Conservation (phyloP, 2,888 invertebrate genomes). For the Oegoconia quadripuncta region DNA sequence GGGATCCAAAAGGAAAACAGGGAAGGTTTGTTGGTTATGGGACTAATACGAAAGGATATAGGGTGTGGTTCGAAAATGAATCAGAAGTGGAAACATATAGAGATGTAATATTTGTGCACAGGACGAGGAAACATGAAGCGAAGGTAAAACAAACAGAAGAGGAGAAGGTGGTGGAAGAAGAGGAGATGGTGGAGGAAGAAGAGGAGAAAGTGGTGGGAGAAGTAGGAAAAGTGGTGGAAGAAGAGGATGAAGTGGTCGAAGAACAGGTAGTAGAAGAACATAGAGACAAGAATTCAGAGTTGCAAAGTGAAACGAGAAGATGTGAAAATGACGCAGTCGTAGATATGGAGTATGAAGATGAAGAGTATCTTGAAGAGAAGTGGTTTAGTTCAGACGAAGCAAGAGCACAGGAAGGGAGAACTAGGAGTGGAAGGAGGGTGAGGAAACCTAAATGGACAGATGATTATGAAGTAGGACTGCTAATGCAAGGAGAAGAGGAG, state of each 20-base stretch:
- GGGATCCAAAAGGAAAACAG: conserved; percentile 9
- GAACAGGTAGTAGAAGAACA: not conserved
- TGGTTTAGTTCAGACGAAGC: not conserved
- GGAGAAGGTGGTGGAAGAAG: not conserved
- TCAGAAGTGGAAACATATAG: conserved; percentile 4
- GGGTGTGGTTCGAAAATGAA: conserved; percentile 12
- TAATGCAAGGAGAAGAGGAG: conserved; percentile 13
- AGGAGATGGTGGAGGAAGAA: not conserved
- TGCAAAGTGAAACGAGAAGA: not conserved
- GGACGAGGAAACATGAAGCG: not conserved
- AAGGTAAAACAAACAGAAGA: not conserved
- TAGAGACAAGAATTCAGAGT: not conserved
- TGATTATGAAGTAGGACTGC: conserved; percentile 1
- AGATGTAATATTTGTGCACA: conserved; percentile 3
- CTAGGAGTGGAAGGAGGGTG: not conserved
- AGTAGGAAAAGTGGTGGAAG: not conserved
- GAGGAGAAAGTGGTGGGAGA: not conserved
- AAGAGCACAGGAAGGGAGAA: not conserved
- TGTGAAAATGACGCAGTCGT: not conserved
- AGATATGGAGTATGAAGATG: not conserved
- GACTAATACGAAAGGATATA: conserved; percentile 20
- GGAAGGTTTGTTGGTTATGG: conserved; percentile 25
- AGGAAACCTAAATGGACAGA: conserved; percentile 3
- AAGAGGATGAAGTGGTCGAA: not conserved
- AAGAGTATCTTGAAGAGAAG: not conserved